phyloP scores from a whole-genome alignment of 37 sponge, comb jelly and placozoan species.

The Halisarca cf. caerulea region DNA sequence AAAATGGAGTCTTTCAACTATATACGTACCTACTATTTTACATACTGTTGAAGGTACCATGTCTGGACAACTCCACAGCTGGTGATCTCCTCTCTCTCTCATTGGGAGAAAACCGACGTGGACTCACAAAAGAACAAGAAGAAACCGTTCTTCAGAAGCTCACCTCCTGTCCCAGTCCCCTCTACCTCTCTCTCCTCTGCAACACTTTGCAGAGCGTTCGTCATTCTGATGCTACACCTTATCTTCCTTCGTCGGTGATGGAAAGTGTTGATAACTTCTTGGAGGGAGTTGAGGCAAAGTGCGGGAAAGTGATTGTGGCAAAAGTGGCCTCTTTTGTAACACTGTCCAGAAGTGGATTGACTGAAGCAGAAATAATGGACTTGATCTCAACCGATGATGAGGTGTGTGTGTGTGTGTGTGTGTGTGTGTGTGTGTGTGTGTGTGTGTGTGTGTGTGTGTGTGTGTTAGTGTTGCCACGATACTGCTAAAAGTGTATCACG shows the following conservation, averaged over 20 bases:
- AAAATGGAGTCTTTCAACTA: too few species aligned
- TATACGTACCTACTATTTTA: too few species aligned
- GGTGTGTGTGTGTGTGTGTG: constrained; percentile 21
- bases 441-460: too few species aligned
- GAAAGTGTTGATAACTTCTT: constrained; percentile 27
- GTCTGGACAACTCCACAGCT: constrained; percentile 27
- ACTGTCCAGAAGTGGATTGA: constrained; percentile 60
- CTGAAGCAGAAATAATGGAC: constrained; percentile 75
- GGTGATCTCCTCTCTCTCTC: constrained; percentile 37
- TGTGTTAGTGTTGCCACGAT: too few species aligned
- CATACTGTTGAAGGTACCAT: too few species aligned
- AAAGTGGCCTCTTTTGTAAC: constrained; percentile 55
- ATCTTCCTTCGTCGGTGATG: not conserved
- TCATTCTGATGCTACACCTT: not conserved
- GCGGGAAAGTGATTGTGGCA: constrained; percentile 41
- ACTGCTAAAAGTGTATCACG: too few species aligned
- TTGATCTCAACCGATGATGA: constrained; percentile 60
- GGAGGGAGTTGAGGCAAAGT: constrained; percentile 29
- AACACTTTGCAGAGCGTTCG: not conserved
- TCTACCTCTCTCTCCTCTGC: constrained; percentile 49
- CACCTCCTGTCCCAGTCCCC: constrained; percentile 43
- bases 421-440: too few species aligned
- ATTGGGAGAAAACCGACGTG: constrained; percentile 24
- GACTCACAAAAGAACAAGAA: constrained; percentile 46
- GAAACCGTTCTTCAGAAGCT: constrained; percentile 18